Evolutionary conservation across 2,113 vertebrate genomes (phyloP), one percentile per base, ranked within the genome.

Genomic region (Alosa alosa): DNA sequence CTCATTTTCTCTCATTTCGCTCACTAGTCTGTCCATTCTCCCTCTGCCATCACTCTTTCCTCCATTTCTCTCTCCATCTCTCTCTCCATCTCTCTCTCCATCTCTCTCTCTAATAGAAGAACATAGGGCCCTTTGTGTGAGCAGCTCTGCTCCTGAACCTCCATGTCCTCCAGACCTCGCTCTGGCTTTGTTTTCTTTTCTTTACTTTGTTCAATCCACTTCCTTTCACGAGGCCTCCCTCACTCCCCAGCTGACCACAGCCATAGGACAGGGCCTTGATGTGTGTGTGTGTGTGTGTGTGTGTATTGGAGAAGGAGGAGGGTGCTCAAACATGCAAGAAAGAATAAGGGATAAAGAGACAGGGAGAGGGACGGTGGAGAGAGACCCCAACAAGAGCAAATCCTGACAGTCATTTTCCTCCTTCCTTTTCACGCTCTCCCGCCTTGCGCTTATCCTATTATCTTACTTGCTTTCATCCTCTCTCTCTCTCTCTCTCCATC

Each of bases 91-190:
- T 72, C 64, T 31, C 64, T 36, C 25, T 13, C 10, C 3, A 0
- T 72, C 64, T 36, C 64, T 36, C 25, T 64, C 64, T 13, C 25
- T 25, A 10, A 25, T 6, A 68, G 60, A 72, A 11, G 89, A 86
- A 95, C 93, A 95, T 91, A 93, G 93, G 87, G 83, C 86, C 89
- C 93, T 94, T 93, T 95, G 92, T 95, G 87, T 68, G 86, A 36
- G 52, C 88, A 87, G 64, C 85, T 81, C 86, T 88, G 89, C 89
- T 88, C 86, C 87, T 88, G 85, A 93, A 90, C 91, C 85, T 83
- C 90, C 86, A 83, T 86, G 89, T 88, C 90, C 84, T 87, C 87
- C 86, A 85, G 90, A 91, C 86, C 88, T 89, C 10, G 45, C 88
- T 91, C 89, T 84, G 85, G 84, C 91, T 91, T 89, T 92, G 89